Evolutionary conservation across 2,113 vertebrate species (phyloP), one percentile per base, ranked within the genome.

Genomic region (Recurvirostra avosetta): DNA sequence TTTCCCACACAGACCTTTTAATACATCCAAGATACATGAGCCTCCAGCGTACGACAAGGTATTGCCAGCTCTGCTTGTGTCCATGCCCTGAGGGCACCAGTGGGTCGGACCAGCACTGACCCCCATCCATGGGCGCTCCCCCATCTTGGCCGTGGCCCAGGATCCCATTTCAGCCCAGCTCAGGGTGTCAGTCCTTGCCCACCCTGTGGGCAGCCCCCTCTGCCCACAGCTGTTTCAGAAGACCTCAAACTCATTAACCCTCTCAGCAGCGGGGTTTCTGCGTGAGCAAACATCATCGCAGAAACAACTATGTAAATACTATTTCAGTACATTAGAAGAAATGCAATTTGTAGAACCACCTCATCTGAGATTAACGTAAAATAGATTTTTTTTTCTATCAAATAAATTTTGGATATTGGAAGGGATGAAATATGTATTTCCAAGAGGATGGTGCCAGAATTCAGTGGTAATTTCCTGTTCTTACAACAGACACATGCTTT

Each of bases 41-140:
- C 27, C 18, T 67, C 17, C 45, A 81, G 12, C 0, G 0, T 6
- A 22, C 0, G 2, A 27, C 2, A 25, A 43, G 27, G 32, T 61
- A 78, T 19, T 45, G 63, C 68, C 27, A 41, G 53, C 41, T 75
- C 45, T 45, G n/a, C 83, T 40, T 59, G 12, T 14, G 8, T 22
- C 30, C 3, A 0, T 12, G n/a, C 26, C 38, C 38, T 29, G 21
- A 59, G 49, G 8, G 22, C 61, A 55, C 11, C 8, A 15, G 9
- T 15, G 38, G 15, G 8, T 52, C 43, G 63, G 5, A 36, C 10
- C 55, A 55, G 52, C 41, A 8, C 41, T 68, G 34, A 32, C 18
- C 3, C 27, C 32, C 9, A 11, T 7, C 6, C 63, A 23, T 25
- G 15, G 26, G 62, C 22, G 12, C 26, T 49, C 19, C 26, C 11